Evolutionary conservation across 2,888 invertebrate genomes (phyloP), one percentile per base, ranked within the genome.

Genomic region (Lepidochrysops patricia): DNA sequence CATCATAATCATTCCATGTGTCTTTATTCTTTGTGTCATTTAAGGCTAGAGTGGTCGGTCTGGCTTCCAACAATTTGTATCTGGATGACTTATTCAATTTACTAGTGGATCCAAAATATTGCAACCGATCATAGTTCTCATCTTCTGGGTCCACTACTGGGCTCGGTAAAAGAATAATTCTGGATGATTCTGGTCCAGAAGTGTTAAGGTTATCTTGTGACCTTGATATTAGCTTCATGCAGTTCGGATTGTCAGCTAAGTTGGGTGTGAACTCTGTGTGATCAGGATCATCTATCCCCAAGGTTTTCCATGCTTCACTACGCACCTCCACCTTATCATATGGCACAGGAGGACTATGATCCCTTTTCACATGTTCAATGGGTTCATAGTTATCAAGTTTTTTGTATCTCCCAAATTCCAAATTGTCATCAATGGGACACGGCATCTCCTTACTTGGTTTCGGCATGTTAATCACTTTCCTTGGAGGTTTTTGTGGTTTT

Each of bases 261-360:
- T 88, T 87, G 1, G 87, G 88, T 57, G 84, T 84, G 64, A 84
- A 88, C 75, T 95, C 95, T 0, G 91, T 92, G 71, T 95, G 95
- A 64, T 92, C 92, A 7, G 95, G 91, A 57, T 93, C 93, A 72
- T 93, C 92, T 19, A 95, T 90, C 0, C 96, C 96, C 63, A 95
- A 87, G 0, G 95, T 95, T 74, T 92, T 93, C 96, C 96, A 96
- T 6, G 96, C 96, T 70, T 96, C 94, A 70, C 90, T 93, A 63
- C 95, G 90, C 4, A 93, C 91, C 84, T 95, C 95, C 26, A 96
- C 92, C 72, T 92, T 90, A 72, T 96, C 96, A 77, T 96, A 96
- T 71, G 92, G 90, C 75, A 83, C 81, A 60, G 79, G 78, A 57
- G 84, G 82, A 68, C 82, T 83, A 9, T 72, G 72, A 66, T 91